Conservation (phyloP, 2,113 vertebrate genomes). For the Nicator chloris region DNA sequence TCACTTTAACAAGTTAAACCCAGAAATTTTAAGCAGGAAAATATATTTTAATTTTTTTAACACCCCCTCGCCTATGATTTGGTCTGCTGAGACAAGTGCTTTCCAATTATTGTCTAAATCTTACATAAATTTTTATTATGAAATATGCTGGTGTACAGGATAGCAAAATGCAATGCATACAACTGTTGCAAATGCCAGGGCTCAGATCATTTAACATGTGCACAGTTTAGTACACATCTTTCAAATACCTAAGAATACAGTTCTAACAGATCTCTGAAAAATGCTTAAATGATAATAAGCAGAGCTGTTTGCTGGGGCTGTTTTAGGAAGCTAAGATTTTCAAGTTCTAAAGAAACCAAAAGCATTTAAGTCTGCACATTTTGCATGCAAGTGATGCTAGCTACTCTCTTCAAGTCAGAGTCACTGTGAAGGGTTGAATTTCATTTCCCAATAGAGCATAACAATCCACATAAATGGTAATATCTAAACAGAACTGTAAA, state of each 20-base stretch:
- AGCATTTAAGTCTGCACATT: neutral
- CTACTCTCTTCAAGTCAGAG: neutral
- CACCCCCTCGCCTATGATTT: neutral
- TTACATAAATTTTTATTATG: neutral
- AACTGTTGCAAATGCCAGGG: neutral
- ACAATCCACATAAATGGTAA: neutral
- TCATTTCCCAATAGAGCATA: neutral
- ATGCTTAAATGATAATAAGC: neutral
- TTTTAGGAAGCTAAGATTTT: neutral
- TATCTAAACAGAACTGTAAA: slow-evolving; percentile 37
- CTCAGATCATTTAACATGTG: neutral
- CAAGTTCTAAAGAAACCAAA: neutral
- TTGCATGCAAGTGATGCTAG: neutral
- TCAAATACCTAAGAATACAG: neutral
- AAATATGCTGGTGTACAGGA: neutral
- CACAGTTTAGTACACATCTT: neutral
- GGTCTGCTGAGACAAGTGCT: neutral
- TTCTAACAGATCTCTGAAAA: neutral
- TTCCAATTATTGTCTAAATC: neutral
- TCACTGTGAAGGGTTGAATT: neutral
- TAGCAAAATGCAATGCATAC: neutral
- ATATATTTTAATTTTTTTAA: neutral
- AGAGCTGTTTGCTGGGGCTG: neutral
- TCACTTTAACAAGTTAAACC: slow-evolving; percentile 21
- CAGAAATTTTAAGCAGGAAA: neutral